Evolutionary conservation across 1,140 invertebrate genomes (phyloP).

Genomic region (Calycopis cecrops): DNA sequence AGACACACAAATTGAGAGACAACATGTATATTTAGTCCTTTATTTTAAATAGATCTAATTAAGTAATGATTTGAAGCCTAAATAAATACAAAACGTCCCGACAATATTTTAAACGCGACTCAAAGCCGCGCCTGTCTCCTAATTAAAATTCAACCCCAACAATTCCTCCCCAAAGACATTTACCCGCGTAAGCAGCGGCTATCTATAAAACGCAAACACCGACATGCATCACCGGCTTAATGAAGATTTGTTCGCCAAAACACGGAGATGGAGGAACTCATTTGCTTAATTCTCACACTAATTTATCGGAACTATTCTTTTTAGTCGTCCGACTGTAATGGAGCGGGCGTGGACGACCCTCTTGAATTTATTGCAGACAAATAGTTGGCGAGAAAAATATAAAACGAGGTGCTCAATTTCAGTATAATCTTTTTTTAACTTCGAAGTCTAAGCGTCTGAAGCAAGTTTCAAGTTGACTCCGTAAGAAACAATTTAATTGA

Average conservation of each 20-base stretch:
- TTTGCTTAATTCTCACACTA: conserved; percentile 26
- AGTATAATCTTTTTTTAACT: no score
- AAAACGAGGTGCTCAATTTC: no score
- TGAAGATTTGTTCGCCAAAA: conserved; percentile 28
- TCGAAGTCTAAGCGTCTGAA: no score
- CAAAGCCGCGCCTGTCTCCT: no score
- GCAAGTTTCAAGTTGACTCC: no score
- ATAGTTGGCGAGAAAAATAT: neutral
- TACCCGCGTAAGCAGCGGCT: neutral
- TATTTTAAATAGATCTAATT: no score
- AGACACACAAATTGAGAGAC: no score
- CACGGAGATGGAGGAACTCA: conserved; percentile 20
- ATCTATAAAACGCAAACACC: conserved; percentile 4
- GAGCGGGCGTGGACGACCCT: neutral
- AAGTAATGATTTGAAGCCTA: no score
- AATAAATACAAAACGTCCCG: no score
- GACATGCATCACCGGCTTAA: conserved; percentile 27
- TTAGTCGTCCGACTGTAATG: neutral
- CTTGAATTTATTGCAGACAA: conserved; percentile 2
- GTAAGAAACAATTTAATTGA: no score
- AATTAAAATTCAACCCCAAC: neutral
- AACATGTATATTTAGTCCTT: no score
- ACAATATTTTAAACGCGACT: no score
- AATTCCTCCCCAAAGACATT: neutral
- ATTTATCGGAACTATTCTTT: conserved; percentile 19